Base-by-base conservation (phyloP, 2,888 invertebrate genomes). In the Augiades crinisus region DNA sequence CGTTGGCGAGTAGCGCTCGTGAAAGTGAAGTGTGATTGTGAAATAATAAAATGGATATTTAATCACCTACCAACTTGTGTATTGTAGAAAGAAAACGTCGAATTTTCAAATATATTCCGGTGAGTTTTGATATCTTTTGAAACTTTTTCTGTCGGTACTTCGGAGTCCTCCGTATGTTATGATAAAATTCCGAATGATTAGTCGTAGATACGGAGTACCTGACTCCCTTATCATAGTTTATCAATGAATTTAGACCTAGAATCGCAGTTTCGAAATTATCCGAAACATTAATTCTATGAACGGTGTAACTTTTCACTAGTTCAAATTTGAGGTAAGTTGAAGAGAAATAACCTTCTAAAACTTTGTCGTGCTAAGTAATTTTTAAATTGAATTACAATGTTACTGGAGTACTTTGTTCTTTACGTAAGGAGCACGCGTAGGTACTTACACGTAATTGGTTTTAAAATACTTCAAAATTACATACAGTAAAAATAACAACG, bases 11-110 rank as follows among this genome's bases (percentile, higher is more conserved):
- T 54, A 56, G 61, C 58, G 60, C 73, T 65, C 59, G 84, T 81
- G 81, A 71, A 71, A 78, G 86, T 67, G 66, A 68, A 75, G 86
- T 67, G 66, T 59, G 56, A n/a, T 69, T 67, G 71, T 76, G 78
- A 70, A 74, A 68, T 70, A 79, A 72, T 72, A 85, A 77, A 79
- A 87, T 87, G 87, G 71, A 77, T 79, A 75, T 76, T 62, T 84
- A 74, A 72, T 64, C 62, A 34, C 47, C 62, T 55, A 54, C 47
- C 59, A 56, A 61, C 65, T 59, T 65, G 70, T 75, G 72, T 57
- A 60, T 61, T 30, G 10, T 50, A 21, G 13, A 43, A 30, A 24
- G 16, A 16, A 37, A 41, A 34, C 21, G 24, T 31, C 19, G 10
- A 19, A 27, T 31, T 37, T 2, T 19, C 30, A 21, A 41, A 49